Evolutionary conservation across 2,797 vertebrate genomes (phyloP).

Genomic region (Babyrousa celebensis): DNA sequence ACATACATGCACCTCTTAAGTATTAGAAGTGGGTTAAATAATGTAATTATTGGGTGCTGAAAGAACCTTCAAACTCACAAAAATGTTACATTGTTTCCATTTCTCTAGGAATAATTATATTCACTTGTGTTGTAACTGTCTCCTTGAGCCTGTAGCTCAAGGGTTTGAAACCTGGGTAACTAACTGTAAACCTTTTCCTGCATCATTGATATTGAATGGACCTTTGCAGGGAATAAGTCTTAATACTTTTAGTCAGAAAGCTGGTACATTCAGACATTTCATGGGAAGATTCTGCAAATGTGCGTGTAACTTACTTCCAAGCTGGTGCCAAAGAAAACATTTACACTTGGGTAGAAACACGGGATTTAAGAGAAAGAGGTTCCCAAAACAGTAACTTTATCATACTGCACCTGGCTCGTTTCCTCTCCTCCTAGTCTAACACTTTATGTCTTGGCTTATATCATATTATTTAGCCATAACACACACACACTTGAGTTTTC

Average conservation of each 20-base stretch:
- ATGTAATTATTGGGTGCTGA: background rate
- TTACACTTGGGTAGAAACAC: background rate
- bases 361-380: background rate
- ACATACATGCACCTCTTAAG: too few relatives aligned
- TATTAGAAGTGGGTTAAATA: background rate
- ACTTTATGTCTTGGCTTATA: background rate
- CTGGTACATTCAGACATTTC: background rate
- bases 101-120: background rate
- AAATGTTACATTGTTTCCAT: background rate
- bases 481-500: background rate
- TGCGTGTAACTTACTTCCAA: too few relatives aligned
- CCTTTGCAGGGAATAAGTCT: background rate
- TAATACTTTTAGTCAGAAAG: background rate
- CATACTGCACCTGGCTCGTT: background rate
- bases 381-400: background rate
- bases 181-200: background rate
- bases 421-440: background rate
- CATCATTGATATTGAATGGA: background rate
- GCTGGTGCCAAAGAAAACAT: background rate
- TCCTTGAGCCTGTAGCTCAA: background rate
- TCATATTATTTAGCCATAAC: background rate
- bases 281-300: background rate
- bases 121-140: background rate
- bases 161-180: conserved; percentile 21
- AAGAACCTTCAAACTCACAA: background rate